Conservation (phyloP, 2,888 invertebrate genomes). For the Agrotis ipsilon region DNA sequence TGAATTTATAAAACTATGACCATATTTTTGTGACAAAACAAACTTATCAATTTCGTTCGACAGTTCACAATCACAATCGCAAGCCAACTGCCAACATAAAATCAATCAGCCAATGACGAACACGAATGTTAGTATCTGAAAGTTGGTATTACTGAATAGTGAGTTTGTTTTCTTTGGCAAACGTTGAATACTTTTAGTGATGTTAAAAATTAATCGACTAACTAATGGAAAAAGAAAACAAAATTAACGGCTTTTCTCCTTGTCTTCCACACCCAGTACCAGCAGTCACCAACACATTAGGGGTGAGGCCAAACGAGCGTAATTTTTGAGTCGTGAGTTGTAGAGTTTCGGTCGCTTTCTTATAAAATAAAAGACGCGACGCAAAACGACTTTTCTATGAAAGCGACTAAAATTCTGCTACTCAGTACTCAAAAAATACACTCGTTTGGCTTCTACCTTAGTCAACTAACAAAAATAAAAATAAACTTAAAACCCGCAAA, state of each 20-base stretch:
- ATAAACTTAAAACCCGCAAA: too few species aligned
- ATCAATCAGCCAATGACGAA: slow-evolving; percentile 67
- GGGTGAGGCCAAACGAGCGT: too few species aligned
- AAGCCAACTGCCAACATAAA: slow-evolving; percentile 69
- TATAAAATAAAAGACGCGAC: too few species aligned
- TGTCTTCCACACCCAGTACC: neutral
- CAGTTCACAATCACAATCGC: slow-evolving; percentile 76
- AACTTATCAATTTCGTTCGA: slow-evolving; percentile 83
- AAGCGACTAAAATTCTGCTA: too few species aligned
- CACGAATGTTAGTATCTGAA: slow-evolving; percentile 27
- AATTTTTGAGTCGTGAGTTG: too few species aligned
- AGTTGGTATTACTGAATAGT: slow-evolving; percentile 42
- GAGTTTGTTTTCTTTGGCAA: slow-evolving; percentile 29
- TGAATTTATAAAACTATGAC: slow-evolving; percentile 76
- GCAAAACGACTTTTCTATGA: too few species aligned
- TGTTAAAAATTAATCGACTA: slow-evolving; percentile 42
- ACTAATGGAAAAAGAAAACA: neutral
- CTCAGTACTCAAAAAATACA: too few species aligned
- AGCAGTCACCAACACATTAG: too few species aligned
- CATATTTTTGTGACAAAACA: slow-evolving; percentile 83
- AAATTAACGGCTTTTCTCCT: neutral
- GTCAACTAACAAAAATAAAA: too few species aligned
- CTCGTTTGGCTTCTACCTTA: too few species aligned
- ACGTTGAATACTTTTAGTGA: slow-evolving; percentile 20
- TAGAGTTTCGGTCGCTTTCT: too few species aligned